Evolutionary conservation across 2,888 invertebrate genomes (phyloP).

Genomic region (Aspidiotus destructor): DNA sequence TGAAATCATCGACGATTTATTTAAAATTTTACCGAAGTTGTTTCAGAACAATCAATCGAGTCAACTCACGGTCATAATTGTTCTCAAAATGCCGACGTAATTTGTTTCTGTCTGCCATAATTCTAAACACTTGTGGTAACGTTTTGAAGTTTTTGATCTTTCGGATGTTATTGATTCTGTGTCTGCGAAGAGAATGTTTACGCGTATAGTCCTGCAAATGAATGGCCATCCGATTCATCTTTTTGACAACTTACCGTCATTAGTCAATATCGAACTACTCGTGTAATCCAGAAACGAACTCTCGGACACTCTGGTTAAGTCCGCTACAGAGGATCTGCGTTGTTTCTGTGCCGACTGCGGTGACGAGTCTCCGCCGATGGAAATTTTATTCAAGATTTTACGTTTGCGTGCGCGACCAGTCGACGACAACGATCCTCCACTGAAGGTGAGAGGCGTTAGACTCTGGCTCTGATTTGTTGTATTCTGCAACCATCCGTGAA

Average conservation of each 20-base stretch:
- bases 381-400: conserved; percentile 2
- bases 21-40: neutral
- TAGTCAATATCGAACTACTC: conserved; percentile 57
- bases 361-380: neutral
- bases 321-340: conserved; percentile 7
- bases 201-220: neutral
- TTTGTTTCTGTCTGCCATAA: conserved; percentile 92
- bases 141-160: conserved; percentile 42
- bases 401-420: conserved; percentile 8
- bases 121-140: conserved; percentile 80
- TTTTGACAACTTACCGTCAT: conserved; percentile 33
- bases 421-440: conserved; percentile 5
- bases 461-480: neutral
- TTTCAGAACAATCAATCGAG: neutral
- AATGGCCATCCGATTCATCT: neutral
- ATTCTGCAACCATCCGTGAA: too few species aligned
- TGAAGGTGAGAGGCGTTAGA: neutral
- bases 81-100: conserved; percentile 88
- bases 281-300: conserved; percentile 84
- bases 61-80: conserved; percentile 70
- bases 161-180: neutral
- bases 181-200: neutral
- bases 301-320: conserved; percentile 14
- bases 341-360: conserved; percentile 12
- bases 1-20: conserved; percentile 43